A percentile compares a stretch with the other conserved stretches of the same genome.
Conservation (phyloP, 2,113 vertebrate species). For the Pardalotus punctatus region DNA sequence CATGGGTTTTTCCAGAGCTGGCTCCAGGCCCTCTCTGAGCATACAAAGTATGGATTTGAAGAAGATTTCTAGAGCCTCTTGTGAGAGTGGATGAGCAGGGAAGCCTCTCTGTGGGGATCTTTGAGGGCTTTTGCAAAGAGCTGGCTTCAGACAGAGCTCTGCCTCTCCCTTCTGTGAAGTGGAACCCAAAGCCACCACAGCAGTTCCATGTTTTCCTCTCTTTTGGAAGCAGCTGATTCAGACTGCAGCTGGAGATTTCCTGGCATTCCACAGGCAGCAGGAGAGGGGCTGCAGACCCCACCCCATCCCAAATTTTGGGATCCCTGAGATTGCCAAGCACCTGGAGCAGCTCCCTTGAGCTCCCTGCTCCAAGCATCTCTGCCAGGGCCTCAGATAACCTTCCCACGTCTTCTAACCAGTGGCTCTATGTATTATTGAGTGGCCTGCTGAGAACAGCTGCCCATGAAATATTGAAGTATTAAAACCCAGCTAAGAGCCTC, state of each 20-base stretch:
- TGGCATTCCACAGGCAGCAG: not conserved
- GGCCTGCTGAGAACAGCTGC: constrained; percentile 55
- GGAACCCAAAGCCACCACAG: not conserved
- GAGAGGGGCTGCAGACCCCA: not conserved
- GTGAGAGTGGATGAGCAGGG: not conserved
- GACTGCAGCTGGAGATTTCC: not conserved
- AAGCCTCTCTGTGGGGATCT: not conserved
- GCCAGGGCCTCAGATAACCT: constrained; percentile 34
- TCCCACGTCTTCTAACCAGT: not conserved
- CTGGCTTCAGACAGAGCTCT: not conserved
- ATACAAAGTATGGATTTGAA: not conserved
- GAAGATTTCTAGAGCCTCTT: not conserved
- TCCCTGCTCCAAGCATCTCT: not conserved
- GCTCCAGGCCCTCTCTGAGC: not conserved
- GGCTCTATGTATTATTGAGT: constrained; percentile 65
- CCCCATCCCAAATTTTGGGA: not conserved
- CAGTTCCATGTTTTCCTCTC: not conserved
- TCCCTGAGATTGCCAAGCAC: not conserved
- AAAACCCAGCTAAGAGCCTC: constrained; percentile 48
- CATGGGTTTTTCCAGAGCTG: not conserved
- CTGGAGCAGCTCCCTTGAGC: not conserved
- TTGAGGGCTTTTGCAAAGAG: not conserved
- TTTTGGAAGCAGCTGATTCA: not conserved
- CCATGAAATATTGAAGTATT: constrained; percentile 70
- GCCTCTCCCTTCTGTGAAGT: not conserved